These are phyloP conservation scores for Sebastes schlegelii DNA, from an alignment of 2,113 vertebrate genomes.

Conservation along the genomic window DNA sequence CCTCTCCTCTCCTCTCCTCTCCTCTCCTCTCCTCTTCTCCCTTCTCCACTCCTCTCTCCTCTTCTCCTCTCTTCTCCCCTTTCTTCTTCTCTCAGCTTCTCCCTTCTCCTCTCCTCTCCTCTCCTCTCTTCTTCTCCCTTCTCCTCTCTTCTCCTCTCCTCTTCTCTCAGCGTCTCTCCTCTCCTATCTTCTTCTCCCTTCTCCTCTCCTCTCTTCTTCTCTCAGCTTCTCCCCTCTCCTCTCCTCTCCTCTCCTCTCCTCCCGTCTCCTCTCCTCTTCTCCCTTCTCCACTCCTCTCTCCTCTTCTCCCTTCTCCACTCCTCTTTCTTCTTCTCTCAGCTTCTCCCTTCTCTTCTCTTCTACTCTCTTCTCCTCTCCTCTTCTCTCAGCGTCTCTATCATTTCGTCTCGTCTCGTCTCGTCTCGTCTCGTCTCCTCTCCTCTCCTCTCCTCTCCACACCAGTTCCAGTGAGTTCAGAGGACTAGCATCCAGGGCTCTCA, in stretches of 20 bases:
- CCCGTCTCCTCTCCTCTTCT: neutral
- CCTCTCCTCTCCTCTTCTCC: no score
- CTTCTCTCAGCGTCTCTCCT: neutral
- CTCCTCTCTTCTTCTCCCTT: neutral
- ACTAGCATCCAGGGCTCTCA: slow-evolving; percentile 33
- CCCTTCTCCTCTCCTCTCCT: slow-evolving; percentile 3
- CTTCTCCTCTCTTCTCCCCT: no score
- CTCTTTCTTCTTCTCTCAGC: neutral
- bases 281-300: neutral
- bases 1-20: no score
- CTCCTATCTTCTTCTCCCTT: neutral
- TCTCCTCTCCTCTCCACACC: neutral
- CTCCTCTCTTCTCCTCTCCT: neutral
- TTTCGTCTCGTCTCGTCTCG: slow-evolving; percentile 19
- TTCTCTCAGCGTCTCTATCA: slow-evolving; percentile 10
- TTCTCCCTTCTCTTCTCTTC: slow-evolving; percentile 6
- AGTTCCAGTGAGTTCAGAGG: slow-evolving; percentile 28
- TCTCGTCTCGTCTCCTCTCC: slow-evolving; percentile 14
- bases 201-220: neutral
- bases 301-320: neutral
- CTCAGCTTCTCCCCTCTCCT: neutral
- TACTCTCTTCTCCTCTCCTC: slow-evolving; percentile 10
- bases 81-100: neutral
- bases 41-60: no score
- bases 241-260: neutral